Evolutionary conservation across 2,113 vertebrate species (phyloP).

Genomic region (Psilopogon haemacephalus): DNA sequence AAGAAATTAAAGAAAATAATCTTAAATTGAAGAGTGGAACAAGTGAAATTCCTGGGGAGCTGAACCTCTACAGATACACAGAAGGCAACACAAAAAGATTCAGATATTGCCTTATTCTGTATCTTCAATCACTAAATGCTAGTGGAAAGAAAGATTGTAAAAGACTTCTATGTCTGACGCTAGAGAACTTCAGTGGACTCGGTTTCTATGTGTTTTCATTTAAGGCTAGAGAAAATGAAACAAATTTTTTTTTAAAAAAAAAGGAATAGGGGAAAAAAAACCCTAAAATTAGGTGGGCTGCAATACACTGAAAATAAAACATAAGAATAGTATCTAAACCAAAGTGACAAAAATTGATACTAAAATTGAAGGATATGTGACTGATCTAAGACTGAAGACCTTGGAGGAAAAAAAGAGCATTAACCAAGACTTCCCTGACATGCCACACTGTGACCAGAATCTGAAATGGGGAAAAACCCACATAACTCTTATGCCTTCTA

Average conservation of each 20-base stretch:
- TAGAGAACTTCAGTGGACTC: not conserved
- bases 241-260: too few relatives aligned
- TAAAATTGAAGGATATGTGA: not conserved
- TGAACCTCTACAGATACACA: not conserved
- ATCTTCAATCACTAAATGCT: not conserved
- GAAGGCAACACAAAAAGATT: not conserved
- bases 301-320: not conserved
- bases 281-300: not conserved
- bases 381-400: not conserved
- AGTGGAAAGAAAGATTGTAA: not conserved
- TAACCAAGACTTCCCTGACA: not conserved
- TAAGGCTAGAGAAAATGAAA: not conserved
- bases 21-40: not conserved
- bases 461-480: not conserved
- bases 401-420: not conserved
- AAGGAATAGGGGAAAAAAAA: not conserved
- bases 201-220: not conserved
- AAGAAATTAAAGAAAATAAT: slow-evolving; percentile 12
- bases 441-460: not conserved
- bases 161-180: not conserved
- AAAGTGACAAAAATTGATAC: not conserved
- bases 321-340: not conserved
- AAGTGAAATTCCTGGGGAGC: not conserved
- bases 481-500: not conserved
- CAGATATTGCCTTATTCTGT: not conserved